These are phyloP conservation scores for Lycaon pictus DNA, from an alignment of 2,113 vertebrate genomes.

Conservation along the genomic window DNA sequence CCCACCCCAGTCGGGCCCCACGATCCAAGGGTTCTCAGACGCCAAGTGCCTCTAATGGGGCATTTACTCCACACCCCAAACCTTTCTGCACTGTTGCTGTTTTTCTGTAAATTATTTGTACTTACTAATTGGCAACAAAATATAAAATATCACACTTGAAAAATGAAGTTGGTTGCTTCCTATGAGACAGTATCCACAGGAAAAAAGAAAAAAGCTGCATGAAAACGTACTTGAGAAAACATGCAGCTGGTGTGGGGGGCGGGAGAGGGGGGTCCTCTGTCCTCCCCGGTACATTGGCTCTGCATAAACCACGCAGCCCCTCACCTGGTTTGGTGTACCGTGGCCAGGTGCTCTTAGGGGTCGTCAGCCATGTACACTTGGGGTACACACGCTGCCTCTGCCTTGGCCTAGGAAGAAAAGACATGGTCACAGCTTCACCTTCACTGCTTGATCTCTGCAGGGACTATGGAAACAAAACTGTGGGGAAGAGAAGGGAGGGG, in stretches of 20 bases:
- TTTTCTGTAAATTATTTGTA: background rate
- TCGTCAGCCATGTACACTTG: slow-evolving; percentile 95
- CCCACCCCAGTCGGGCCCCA: background rate
- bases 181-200: background rate
- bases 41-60: background rate
- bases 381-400: slow-evolving; percentile 94
- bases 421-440: background rate
- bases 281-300: fast-evolving
- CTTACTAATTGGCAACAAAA: fast-evolving
- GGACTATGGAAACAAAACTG: background rate
- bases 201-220: background rate
- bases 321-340: slow-evolving; percentile 96
- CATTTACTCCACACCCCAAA: fast-evolving
- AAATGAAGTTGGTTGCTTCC: background rate
- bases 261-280: background rate
- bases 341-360: slow-evolving; percentile 95
- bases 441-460: background rate
- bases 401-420: slow-evolving; percentile 87
- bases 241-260: fast-evolving
- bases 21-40: fast-evolving
- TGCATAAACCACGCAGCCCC: background rate
- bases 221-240: background rate
- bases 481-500: background rate
- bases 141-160: background rate
- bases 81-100: background rate